phyloP scores from a whole-genome alignment of 1,140 invertebrate genomes.

The Yoshiicerus persimilis region DNA sequence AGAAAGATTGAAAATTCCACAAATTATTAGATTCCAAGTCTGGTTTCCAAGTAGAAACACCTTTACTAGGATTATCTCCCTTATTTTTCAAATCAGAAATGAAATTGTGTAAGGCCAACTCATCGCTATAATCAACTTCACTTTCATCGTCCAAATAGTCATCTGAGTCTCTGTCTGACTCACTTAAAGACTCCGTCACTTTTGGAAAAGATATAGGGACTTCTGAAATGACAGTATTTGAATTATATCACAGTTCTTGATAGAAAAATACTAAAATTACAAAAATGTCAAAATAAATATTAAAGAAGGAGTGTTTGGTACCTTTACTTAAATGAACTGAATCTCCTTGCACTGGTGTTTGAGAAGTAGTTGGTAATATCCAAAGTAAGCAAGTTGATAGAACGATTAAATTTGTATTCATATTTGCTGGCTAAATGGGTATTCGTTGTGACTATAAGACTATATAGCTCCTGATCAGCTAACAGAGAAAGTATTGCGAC shows the following conservation, averaged over 20 bases:
- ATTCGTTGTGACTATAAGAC: no score
- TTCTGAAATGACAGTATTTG: background rate
- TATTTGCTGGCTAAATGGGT: background rate
- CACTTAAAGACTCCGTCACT: background rate
- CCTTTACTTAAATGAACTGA: background rate
- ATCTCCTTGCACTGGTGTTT: background rate
- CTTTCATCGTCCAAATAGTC: background rate
- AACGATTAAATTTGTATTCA: background rate
- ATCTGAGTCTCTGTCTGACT: background rate
- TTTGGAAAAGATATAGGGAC: background rate
- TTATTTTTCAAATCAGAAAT: background rate
- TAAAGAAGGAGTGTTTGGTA: no score
- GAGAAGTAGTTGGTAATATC: background rate
- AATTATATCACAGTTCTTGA: no score
- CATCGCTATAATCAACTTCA: background rate
- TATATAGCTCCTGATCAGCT: no score
- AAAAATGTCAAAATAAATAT: no score
- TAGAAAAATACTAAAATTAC: no score
- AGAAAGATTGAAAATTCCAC: background rate
- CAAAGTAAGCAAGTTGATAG: background rate
- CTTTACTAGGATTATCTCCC: background rate
- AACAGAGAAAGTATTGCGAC: no score
- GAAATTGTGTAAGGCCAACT: background rate
- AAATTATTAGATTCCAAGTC: background rate
- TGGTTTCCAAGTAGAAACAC: background rate